Percentiles rank a stretch among this genome's conserved stretches.
Conservation (phyloP, 2,797 vertebrate genomes). For the Pyrrhura leucotis region DNA sequence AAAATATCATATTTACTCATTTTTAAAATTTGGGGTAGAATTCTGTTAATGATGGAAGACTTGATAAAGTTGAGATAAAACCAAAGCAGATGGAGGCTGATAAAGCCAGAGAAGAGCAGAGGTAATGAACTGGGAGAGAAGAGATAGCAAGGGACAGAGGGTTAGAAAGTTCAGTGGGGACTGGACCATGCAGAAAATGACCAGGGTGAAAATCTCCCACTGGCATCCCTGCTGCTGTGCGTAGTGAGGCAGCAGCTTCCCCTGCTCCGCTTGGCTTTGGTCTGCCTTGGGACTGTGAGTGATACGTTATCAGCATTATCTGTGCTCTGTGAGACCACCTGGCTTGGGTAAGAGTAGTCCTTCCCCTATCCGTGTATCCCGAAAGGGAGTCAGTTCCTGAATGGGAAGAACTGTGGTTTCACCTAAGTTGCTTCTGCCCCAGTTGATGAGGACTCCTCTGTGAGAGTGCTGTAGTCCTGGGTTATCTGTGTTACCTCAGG, state of each 20-base stretch:
- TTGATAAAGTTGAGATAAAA: neutral
- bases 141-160: neutral
- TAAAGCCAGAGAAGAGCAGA: neutral
- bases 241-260: neutral
- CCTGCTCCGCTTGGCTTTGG: neutral
- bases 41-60: neutral
- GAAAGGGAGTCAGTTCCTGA: neutral
- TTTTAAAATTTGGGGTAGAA: neutral
- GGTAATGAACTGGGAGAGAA: neutral
- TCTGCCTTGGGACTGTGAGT: neutral
- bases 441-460: neutral
- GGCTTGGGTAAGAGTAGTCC: neutral
- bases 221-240: neutral
- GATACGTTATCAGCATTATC: neutral
- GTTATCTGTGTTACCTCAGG: neutral
- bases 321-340: neutral
- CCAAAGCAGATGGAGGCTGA: neutral
- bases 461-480: rapidly evolving
- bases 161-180: neutral
- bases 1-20: neutral
- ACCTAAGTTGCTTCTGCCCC: neutral
- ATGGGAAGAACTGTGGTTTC: neutral
- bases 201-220: neutral
- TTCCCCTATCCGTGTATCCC: neutral
- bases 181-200: neutral